phyloP scores from a whole-genome alignment of 2,113 vertebrate species.

The Hirundichthys speculiger region DNA sequence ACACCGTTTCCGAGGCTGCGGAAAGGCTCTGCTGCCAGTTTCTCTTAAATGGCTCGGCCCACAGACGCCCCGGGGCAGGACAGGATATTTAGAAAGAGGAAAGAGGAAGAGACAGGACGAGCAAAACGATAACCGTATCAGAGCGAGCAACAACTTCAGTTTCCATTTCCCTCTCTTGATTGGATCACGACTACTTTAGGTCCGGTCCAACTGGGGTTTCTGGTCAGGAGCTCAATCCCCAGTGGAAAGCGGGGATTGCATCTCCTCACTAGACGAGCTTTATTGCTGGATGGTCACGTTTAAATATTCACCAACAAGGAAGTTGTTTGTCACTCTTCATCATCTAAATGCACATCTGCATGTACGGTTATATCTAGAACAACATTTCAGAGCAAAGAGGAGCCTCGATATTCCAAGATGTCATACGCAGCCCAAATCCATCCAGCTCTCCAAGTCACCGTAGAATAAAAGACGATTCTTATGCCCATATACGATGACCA shows the following conservation, averaged over 20 bases:
- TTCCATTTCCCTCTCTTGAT: slow-evolving; percentile 1
- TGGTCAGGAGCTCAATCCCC: neutral
- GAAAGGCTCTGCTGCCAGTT: slow-evolving; percentile 23
- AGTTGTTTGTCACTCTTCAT: too few species aligned
- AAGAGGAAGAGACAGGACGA: neutral
- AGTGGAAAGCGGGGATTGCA: neutral
- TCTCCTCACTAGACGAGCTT: neutral
- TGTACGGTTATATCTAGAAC: too few species aligned
- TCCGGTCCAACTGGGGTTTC: too few species aligned
- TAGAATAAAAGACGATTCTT: too few species aligned
- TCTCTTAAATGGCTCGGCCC: slow-evolving; percentile 21
- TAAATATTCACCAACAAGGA: too few species aligned
- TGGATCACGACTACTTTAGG: neutral
- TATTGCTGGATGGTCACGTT: neutral
- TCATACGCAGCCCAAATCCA: too few species aligned
- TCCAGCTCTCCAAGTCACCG: too few species aligned
- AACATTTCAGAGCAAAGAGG: too few species aligned
- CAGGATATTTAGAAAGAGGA: slow-evolving; percentile 13
- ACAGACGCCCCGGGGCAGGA: slow-evolving; percentile 11
- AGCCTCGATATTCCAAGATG: too few species aligned
- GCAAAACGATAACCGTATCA: neutral
- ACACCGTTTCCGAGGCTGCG: slow-evolving; percentile 29
- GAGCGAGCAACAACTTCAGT: neutral
- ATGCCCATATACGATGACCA: too few species aligned
- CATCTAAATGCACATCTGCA: too few species aligned